Percentiles rank a stretch among this genome's conserved stretches.
Conservation (phyloP, 2,797 vertebrate genomes). For the Micropoecilia bifurca region DNA sequence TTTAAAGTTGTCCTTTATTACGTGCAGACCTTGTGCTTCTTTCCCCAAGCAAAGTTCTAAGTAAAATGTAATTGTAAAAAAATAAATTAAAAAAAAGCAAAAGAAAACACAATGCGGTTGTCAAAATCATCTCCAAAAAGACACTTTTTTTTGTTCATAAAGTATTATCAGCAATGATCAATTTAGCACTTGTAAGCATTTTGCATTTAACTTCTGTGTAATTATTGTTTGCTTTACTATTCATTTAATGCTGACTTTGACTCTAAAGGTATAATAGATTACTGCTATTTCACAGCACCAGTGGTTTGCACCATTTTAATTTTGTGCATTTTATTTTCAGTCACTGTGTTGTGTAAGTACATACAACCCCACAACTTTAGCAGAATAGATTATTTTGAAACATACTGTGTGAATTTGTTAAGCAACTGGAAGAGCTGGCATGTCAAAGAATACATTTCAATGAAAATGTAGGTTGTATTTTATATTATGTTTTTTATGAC, state of each 20-base stretch:
- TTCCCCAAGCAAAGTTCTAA: background rate
- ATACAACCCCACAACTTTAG: background rate
- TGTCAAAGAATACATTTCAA: background rate
- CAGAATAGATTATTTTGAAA: background rate
- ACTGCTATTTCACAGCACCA: background rate
- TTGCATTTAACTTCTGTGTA: background rate
- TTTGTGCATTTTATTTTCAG: background rate
- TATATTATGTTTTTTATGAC: constrained; percentile 15
- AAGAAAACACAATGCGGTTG: background rate
- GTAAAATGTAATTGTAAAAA: background rate
- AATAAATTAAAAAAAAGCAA: background rate
- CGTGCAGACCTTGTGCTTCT: background rate
- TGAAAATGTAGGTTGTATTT: background rate
- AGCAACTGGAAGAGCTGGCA: background rate
- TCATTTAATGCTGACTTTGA: background rate
- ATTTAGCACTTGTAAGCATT: background rate
- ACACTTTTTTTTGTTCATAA: background rate
- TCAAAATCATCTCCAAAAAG: background rate
- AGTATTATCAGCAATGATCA: background rate
- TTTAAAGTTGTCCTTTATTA: background rate
- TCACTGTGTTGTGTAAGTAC: background rate
- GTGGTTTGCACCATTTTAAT: background rate
- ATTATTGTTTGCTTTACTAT: background rate
- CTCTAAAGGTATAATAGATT: background rate
- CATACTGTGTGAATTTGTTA: background rate